Base-by-base conservation (phyloP, 53 echinoderm and acorn worm genomes). In the Arbacia lixula region DNA sequence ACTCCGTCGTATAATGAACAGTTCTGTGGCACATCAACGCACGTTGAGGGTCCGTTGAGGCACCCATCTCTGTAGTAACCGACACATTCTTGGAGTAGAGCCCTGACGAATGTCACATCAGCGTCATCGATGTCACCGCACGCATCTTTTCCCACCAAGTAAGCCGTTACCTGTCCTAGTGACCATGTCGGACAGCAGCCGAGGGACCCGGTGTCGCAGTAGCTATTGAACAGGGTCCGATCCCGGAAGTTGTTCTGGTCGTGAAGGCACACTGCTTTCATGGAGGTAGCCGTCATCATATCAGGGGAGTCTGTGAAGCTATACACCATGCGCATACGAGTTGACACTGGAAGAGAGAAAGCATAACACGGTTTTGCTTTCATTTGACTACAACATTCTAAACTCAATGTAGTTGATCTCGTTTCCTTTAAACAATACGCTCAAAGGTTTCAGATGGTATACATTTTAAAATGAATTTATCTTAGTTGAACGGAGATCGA, bases 161-260 rank as follows among this genome's bases (percentile, higher is more conserved):
- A 49, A 12, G 91, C 88, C 2, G 86, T 68, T 34, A 85, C 71
- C 37, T 88, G 43, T 4, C 94, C 91, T 4, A 93, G 51, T 21
- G 94, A 88, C 86, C 83, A 76, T 24, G 83, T 76, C 4, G 65
- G 86, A 25, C 84, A 85, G 32, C 90, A 91, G 20, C 5, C 20
- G 3, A 65, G 42, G 27, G 24, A 25, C 19, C 58, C 19, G 9
- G 24, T 38, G 34, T 31, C 33, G 38, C 79, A 78, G 60, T 16
- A 24, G 35, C 27, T 12, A 24, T 38, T 19, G 60, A 78, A 78
- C 1, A 4, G 38, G 14, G 9, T 4, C 24, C 14, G n/a, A 24
- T 38, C 39, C n/a, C 79, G 36, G 39, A 37, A 78, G 40, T 58
- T 78, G 4, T 60, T 38, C 3, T 40, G 22, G 58, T 60, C 61